Evolutionary conservation across 2,888 invertebrate genomes (phyloP).

Genomic region (Aporophyla nigra): DNA sequence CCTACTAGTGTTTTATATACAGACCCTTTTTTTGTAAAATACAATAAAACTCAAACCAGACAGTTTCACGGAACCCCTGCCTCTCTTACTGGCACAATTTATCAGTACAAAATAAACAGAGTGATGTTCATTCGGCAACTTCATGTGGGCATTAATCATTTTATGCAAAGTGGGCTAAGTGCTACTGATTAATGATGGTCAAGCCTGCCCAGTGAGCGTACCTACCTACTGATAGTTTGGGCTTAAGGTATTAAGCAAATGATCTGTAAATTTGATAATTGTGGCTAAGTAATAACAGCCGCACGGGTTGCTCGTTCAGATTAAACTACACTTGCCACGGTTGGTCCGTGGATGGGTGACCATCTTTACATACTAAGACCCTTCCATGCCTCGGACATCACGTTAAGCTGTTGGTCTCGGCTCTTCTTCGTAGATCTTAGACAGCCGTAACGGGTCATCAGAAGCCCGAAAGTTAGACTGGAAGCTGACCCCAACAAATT

Average conservation of each 20-base stretch:
- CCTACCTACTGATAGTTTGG: slow-evolving; percentile 41
- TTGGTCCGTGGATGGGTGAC: too few relatives aligned
- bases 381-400: too few relatives aligned
- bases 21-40: slow-evolving; percentile 19
- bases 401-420: too few relatives aligned
- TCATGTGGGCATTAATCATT: slow-evolving; percentile 85
- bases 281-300: too few relatives aligned
- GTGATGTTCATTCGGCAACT: slow-evolving; percentile 71
- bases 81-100: slow-evolving; percentile 45
- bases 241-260: slow-evolving; percentile 57
- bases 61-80: slow-evolving; percentile 44
- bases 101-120: slow-evolving; percentile 66
- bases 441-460: too few relatives aligned
- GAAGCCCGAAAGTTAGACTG: too few relatives aligned
- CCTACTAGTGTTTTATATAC: not conserved
- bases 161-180: slow-evolving; percentile 89
- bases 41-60: slow-evolving; percentile 38
- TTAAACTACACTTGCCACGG: too few relatives aligned
- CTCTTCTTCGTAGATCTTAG: too few relatives aligned
- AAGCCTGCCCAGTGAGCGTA: slow-evolving; percentile 69
- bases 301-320: too few relatives aligned
- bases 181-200: slow-evolving; percentile 89
- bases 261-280: slow-evolving; percentile 21
- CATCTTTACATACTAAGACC: too few relatives aligned
- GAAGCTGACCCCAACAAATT: too few relatives aligned